Percentiles rank a stretch among this genome's conserved stretches.
Conservation (phyloP, 2,888 invertebrate species). For the Hirudinaria manillensis region DNA sequence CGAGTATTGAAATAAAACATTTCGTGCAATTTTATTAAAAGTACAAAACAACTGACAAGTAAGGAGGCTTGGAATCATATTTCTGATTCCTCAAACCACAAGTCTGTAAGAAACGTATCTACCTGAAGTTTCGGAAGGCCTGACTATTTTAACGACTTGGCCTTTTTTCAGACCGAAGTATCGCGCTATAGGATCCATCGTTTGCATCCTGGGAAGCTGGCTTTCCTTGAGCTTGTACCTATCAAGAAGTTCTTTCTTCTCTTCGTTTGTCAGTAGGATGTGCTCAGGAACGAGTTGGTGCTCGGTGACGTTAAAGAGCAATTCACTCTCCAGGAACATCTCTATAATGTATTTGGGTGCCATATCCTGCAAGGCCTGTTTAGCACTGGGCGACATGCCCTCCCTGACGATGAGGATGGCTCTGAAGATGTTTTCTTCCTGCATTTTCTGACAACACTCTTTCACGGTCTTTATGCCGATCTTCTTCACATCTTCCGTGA, state of each 20-base stretch:
- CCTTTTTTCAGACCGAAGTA: conserved; percentile 25
- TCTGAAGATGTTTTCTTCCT: conserved; percentile 95
- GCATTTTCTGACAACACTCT: conserved; percentile 97
- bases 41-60: too few relatives aligned
- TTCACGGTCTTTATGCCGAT: conserved; percentile 98
- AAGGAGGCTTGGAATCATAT: too few relatives aligned
- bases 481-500: conserved; percentile 97
- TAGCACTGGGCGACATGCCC: conserved; percentile 98
- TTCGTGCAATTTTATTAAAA: too few relatives aligned
- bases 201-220: conserved; percentile 27
- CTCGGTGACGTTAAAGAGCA: conserved; percentile 81
- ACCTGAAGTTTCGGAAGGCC: conserved; percentile 27
- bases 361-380: conserved; percentile 84
- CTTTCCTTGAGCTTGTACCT: conserved; percentile 61
- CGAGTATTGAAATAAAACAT: too few relatives aligned
- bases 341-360: conserved; percentile 97
- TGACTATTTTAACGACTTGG: conserved; percentile 26
- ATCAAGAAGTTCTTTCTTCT: conserved; percentile 87
- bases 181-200: conserved; percentile 3
- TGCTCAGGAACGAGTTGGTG: conserved; percentile 85
- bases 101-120: conserved; percentile 35
- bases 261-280: conserved; percentile 93
- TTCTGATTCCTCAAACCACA: not conserved
- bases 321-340: conserved; percentile 74
- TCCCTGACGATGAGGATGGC: conserved; percentile 93